Evolutionary conservation across 35 echinoderm and acorn worm genomes (phyloP).

Genomic region (Heliocidaris erythrogramma): DNA sequence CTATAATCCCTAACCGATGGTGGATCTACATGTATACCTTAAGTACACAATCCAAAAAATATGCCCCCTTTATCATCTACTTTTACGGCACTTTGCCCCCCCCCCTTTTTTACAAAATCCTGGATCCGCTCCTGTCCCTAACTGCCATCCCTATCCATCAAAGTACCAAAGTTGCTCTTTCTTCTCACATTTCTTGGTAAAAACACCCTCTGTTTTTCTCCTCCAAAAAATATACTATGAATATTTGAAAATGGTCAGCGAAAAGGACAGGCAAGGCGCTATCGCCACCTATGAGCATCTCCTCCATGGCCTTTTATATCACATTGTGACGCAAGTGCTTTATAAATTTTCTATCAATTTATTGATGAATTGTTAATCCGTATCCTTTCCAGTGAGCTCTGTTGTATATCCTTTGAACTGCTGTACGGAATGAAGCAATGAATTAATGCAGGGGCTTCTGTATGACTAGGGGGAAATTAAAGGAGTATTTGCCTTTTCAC

Average conservation of each 20-base stretch:
- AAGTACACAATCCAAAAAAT: no score
- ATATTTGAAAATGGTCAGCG: background rate
- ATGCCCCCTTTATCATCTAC: no score
- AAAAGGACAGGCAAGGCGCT: background rate
- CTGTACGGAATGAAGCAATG: background rate
- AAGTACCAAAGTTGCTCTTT: background rate
- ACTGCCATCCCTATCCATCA: background rate
- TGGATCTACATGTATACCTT: no score
- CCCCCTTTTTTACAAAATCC: no score
- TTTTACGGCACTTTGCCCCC: no score
- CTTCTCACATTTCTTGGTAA: background rate
- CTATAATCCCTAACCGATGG: background rate
- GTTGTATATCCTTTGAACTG: background rate
- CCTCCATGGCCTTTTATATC: background rate
- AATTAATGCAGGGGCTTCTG: background rate
- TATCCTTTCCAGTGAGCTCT: background rate
- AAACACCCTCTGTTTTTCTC: background rate
- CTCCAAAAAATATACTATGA: background rate
- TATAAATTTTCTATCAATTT: constrained; percentile 6
- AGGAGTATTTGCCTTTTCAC: background rate
- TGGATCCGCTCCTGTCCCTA: background rate
- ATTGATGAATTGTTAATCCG: background rate
- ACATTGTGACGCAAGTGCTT: background rate
- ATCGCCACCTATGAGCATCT: background rate
- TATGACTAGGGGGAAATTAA: background rate